Conservation (phyloP, 2,888 invertebrate species). For the Dicranocentrus wangi region DNA sequence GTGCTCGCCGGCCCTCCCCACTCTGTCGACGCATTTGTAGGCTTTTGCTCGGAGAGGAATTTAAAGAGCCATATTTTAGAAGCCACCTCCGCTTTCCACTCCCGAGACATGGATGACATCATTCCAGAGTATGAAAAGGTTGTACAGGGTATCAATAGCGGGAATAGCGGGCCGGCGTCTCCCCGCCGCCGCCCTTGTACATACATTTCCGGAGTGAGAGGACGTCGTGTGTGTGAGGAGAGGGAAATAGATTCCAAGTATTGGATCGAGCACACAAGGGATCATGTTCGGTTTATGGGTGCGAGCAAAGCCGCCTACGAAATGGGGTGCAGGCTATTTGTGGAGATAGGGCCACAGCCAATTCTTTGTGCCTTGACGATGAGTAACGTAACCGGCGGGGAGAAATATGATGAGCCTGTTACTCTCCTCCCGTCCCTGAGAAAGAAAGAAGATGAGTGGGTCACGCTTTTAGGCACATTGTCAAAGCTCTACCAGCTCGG, state of each 20-base stretch:
- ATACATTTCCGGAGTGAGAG: conserved; percentile 58
- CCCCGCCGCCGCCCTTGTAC: conserved; percentile 17
- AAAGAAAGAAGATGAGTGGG: conserved; percentile 56
- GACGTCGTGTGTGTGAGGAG: conserved; percentile 33
- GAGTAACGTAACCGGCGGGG: conserved; percentile 34
- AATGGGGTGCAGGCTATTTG: conserved; percentile 51
- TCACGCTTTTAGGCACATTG: conserved; percentile 53
- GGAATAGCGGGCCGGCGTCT: neutral
- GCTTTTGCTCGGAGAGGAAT: conserved; percentile 29
- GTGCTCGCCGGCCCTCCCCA: conserved; percentile 51
- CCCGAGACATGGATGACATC: conserved; percentile 61
- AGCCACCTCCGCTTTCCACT: conserved; percentile 63
- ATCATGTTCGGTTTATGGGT: conserved; percentile 56
- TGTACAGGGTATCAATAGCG: conserved; percentile 9
- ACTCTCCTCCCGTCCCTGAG: conserved; percentile 55
- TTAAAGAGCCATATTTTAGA: conserved; percentile 51
- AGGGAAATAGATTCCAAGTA: conserved; percentile 52
- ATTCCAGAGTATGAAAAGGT: conserved; percentile 49
- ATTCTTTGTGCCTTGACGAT: conserved; percentile 59
- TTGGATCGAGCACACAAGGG: conserved; percentile 60
- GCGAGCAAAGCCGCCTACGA: conserved; percentile 40
- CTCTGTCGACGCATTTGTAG: conserved; percentile 35
- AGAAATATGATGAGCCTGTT: conserved; percentile 28
- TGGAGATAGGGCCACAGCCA: conserved; percentile 68
- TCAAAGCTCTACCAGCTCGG: conserved; percentile 60